Conservation (phyloP, 2,888 invertebrate species). For the Isoperla grammatica region DNA sequence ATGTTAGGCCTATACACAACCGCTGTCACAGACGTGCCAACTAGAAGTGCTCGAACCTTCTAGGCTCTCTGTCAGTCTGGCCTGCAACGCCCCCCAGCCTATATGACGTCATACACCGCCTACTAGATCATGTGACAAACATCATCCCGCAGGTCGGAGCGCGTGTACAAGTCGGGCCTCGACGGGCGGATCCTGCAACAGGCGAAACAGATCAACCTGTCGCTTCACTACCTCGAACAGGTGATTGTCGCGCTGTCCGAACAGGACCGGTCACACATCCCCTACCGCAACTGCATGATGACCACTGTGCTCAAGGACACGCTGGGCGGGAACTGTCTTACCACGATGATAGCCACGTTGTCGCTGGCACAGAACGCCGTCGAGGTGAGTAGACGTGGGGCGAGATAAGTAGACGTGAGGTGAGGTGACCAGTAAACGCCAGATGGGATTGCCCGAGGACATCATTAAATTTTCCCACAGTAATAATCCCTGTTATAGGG, state of each 20-base stretch:
- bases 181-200: conserved; percentile 46
- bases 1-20: too few species aligned
- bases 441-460: too few species aligned
- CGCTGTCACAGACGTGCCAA: too few species aligned
- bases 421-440: not conserved
- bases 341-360: conserved; percentile 50
- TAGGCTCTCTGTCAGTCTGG: too few species aligned
- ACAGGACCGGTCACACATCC: conserved; percentile 40
- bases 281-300: conserved; percentile 50
- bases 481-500: too few species aligned
- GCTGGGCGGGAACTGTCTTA: conserved; percentile 50
- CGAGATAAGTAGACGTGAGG: not conserved
- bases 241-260: conserved; percentile 23
- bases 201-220: conserved; percentile 51
- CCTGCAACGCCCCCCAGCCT: too few species aligned
- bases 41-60: too few species aligned
- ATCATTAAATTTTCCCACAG: too few species aligned
- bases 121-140: too few species aligned
- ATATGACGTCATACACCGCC: too few species aligned
- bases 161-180: conserved; percentile 47
- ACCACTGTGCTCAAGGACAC: conserved; percentile 51
- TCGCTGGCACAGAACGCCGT: conserved; percentile 40
- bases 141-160: conserved; percentile 50
- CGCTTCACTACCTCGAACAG: conserved; percentile 51
- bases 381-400: conserved; percentile 35